Conservation (phyloP, 2,888 invertebrate genomes). For the Mythimna vitellina region DNA sequence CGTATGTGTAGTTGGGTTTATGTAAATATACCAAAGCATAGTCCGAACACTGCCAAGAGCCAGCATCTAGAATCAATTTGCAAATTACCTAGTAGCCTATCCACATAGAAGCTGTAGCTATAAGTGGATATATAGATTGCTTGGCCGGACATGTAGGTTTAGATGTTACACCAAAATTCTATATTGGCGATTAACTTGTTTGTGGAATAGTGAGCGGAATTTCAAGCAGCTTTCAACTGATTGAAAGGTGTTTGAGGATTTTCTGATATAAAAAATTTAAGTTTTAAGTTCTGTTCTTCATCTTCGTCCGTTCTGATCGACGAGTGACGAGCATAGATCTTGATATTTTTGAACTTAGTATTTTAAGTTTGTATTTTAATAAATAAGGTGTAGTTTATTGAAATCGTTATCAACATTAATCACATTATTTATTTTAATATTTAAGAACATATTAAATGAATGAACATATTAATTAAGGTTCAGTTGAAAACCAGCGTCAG, state of each 20-base stretch:
- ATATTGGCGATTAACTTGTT: slow-evolving; percentile 45
- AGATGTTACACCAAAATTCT: slow-evolving; percentile 53
- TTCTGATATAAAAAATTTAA: slow-evolving; percentile 21
- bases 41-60: slow-evolving; percentile 68
- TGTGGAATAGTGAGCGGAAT: slow-evolving; percentile 37
- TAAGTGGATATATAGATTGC: slow-evolving; percentile 52
- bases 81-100: slow-evolving; percentile 70
- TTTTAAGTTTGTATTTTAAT: too few species aligned
- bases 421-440: too few species aligned
- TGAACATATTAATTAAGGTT: too few species aligned
- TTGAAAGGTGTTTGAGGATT: slow-evolving; percentile 41
- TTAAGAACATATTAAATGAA: too few species aligned
- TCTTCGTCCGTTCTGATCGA: not conserved
- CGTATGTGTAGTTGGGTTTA: slow-evolving; percentile 61
- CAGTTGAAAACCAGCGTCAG: too few species aligned
- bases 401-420: too few species aligned
- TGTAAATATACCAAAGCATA: slow-evolving; percentile 61
- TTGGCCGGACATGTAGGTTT: slow-evolving; percentile 43
- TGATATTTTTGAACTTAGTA: too few species aligned
- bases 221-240: slow-evolving; percentile 50
- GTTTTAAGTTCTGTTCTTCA: slow-evolving; percentile 16
- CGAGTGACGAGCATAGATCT: not conserved
- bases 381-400: too few species aligned
- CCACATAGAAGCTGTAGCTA: slow-evolving; percentile 40
- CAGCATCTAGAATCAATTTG: slow-evolving; percentile 73